A percentile compares a stretch with the other conserved stretches of the same genome.
Conservation (phyloP, 2,113 vertebrate species). For the Sapajus apella region DNA sequence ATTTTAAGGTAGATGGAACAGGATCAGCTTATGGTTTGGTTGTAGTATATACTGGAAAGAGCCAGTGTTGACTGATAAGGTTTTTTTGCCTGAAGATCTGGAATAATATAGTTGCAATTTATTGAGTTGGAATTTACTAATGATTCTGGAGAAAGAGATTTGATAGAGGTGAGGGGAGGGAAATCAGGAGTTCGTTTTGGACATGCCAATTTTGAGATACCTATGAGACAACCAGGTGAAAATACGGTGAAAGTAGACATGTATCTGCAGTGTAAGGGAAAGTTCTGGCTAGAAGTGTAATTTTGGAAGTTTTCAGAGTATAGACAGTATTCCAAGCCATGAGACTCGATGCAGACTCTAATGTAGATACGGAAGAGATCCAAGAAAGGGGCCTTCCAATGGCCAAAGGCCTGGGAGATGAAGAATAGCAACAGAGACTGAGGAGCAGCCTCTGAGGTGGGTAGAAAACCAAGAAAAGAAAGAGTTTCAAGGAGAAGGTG, state of each 20-base stretch:
- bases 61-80: neutral
- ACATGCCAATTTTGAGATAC: conserved; percentile 9
- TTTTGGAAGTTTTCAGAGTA: neutral
- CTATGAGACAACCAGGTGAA: conserved; percentile 1
- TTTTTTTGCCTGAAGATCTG: neutral
- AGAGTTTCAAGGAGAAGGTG: neutral
- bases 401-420: neutral
- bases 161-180: neutral
- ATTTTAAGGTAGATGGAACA: neutral
- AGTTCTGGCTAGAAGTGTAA: neutral
- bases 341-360: neutral
- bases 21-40: conserved; percentile 6
- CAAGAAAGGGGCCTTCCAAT: neutral
- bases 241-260: conserved; percentile 11
- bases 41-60: neutral
- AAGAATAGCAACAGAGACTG: neutral
- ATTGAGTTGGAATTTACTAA: neutral
- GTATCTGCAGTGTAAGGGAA: neutral
- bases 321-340: neutral
- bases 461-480: neutral
- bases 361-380: neutral
- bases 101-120: neutral
- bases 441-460: neutral
- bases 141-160: conserved; percentile 21
- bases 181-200: conserved; percentile 29